These are phyloP conservation scores for Dryoscopus gambensis DNA, from an alignment of 2,113 vertebrate species.

Conservation along the genomic window DNA sequence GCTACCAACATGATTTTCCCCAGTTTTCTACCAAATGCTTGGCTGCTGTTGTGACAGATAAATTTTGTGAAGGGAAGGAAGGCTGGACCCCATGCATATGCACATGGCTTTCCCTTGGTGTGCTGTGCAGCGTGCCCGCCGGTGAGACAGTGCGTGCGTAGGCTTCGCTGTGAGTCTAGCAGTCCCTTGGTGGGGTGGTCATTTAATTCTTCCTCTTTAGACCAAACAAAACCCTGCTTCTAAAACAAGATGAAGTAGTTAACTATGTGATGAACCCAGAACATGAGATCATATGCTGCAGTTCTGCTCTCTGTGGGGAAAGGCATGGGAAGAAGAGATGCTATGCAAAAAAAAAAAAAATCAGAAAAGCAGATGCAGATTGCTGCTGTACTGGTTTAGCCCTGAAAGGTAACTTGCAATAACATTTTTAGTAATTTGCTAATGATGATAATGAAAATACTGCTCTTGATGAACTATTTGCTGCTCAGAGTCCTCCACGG, in stretches of 20 bases:
- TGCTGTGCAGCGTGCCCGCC: background rate
- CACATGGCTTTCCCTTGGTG: background rate
- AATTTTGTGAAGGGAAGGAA: background rate
- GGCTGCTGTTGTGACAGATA: background rate
- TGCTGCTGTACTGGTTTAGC: background rate
- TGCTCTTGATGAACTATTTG: background rate
- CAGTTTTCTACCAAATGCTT: background rate
- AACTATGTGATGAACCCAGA: background rate
- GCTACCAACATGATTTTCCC: background rate
- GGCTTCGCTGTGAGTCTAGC: background rate
- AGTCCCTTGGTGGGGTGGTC: background rate
- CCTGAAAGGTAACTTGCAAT: background rate
- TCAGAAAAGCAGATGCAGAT: background rate
- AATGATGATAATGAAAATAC: background rate
- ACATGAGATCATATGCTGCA: background rate
- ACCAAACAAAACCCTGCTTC: background rate
- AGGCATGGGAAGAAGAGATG: background rate
- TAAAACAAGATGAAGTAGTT: background rate
- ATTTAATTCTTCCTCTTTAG: background rate
- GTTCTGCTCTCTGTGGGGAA: background rate
- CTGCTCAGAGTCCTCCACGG: background rate
- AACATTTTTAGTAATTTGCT: background rate
- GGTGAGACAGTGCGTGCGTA: rapidly evolving
- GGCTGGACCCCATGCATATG: rapidly evolving
- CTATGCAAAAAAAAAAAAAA: background rate